Base-by-base conservation (phyloP, 2,888 invertebrate species). In the Euplexia lucipara region DNA sequence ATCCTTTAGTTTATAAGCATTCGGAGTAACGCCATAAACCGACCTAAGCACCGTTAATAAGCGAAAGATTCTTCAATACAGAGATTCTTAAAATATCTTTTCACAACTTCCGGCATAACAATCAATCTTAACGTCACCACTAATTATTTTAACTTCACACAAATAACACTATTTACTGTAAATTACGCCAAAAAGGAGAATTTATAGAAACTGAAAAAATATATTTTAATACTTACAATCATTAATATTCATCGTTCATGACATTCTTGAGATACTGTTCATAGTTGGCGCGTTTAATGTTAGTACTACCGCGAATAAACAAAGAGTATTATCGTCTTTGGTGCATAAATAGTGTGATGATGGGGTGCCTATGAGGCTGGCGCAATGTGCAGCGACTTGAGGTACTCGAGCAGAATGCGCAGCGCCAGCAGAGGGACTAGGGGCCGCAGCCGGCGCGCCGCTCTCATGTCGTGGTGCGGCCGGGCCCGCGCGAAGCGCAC, bases 321-420 rank as follows among this genome's bases (percentile, higher is more conserved):
- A 79, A 77, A 66, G 72, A 73, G 78, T 76, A 78, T 80, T 79
- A 84, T 83, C 83, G 88, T 88, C 84, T 90, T 87, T 88, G 72
- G 78, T 72, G 75, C 58, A 62, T 65, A 63, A 70, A 66, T 61
- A 60, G 56, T 69, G 66, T 75, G 67, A 65, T 59, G 64, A 62
- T 67, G 63, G 35, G 63, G 61, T 67, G 78, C 74, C 75, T 83
- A 83, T 48, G 74, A 74, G 72, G 77, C 79, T 51, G 69, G 78
- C 73, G 62, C 79, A 80, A 86, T 86, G 86, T 90, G 89, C 79
- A 92, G 89, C 67, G 93, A 92, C 84, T 92, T 92, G 88, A 93
- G 91, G 86, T 90, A 90, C 88, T 92, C 93, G 85, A 92, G 90
- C 79, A 91, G 89, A 79, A 90, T 91, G 70, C 92, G 92, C 81